Evolutionary conservation across 2,113 vertebrate genomes (phyloP), one percentile per base, ranked within the genome.

Genomic region (Aix galericulata): DNA sequence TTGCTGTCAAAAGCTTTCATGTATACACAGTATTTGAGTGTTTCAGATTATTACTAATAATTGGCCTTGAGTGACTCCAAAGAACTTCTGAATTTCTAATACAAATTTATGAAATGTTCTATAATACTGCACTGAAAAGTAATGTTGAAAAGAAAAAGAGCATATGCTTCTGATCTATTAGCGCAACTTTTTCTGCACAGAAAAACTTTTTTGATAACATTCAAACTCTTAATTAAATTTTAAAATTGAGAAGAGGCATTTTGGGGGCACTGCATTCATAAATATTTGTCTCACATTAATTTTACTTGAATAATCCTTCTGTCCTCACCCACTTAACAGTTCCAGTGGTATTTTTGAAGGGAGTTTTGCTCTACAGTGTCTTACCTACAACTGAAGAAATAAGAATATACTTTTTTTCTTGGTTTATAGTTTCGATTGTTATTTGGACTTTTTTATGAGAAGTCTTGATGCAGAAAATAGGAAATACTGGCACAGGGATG

Each of bases 241-340:
- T 74, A 71, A 68, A 60, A 60, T 31, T 83, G 53, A 69, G 40
- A 86, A 59, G 31, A 71, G 29, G 9, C 18, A 78, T 89, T 91
- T 91, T 93, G 46, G 55, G 36, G 46, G 22, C 17, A 17, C 34
- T 93, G 4, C 40, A 53, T 76, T 79, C 89, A 34, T n/a, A 52
- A 52, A 44, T 21, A 74, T 63, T 48, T 86, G 44, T 77, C 44
- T 91, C 31, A 36, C 2, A 0, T 85, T 72, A 79, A 42, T 82
- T 89, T 88, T 82, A 72, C 32, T 91, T 82, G 69, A 71, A 86
- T 74, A 83, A 93, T 26, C 27, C 25, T 89, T 78, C 77, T 86
- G n/a, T 84, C 73, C 71, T 31, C 11, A 52, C 59, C 18, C 50
- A 40, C 60, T 53, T 71, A 71, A 3, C 4, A 16, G 23, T 81